Base-by-base conservation (phyloP, 2,113 vertebrate genomes). In the Cephalophus harveyi region DNA sequence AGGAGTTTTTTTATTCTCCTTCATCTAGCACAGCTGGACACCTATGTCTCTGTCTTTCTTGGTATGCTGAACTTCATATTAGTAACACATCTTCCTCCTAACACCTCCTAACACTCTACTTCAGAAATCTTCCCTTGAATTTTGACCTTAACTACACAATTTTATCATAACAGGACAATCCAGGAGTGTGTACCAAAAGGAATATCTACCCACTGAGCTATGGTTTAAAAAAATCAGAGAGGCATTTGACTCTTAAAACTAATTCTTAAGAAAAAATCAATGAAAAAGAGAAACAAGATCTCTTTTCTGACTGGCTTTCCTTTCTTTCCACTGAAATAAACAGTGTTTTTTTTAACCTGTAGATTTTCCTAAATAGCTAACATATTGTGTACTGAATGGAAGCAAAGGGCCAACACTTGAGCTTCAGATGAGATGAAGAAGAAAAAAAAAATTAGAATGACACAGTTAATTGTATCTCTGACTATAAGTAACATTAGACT, bases 361-460 rank as follows among this genome's bases (percentile, higher is more conserved):
- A 92, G 3, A 84, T 90, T 74, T 88, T 95, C 64, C 36, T 94
- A 92, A 96, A 89, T 93, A 48, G 79, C 46, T 93, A 95, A 93
- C 19, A 94, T 89, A 88, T 48, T 83, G 43, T 67, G 13, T 43
- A 91, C 48, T 71, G 25, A 84, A 94, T 94, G 71, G 57, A 93
- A 64, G 79, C 57, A 93, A 85, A 76, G 25, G 23, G 52, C 19
- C 64, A 92, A 82, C 40, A 91, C 8, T 87, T 76, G 82, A 96
- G 54, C 79, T 86, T 93, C 89, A 82, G 27, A 93, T 89, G 50
- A 97, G 55, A 95, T 54, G 79, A 90, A 93, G 52, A 96, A 97
- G 79, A 50, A 82, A 83, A 76, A 76, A 97, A 85, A 97, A 74
- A 74, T 28, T 28, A 93, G 62, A 6, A 16, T 91, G 43, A 93